Base-by-base conservation (phyloP, 2,797 vertebrate genomes). In the Peromyscus attwateri region DNA sequence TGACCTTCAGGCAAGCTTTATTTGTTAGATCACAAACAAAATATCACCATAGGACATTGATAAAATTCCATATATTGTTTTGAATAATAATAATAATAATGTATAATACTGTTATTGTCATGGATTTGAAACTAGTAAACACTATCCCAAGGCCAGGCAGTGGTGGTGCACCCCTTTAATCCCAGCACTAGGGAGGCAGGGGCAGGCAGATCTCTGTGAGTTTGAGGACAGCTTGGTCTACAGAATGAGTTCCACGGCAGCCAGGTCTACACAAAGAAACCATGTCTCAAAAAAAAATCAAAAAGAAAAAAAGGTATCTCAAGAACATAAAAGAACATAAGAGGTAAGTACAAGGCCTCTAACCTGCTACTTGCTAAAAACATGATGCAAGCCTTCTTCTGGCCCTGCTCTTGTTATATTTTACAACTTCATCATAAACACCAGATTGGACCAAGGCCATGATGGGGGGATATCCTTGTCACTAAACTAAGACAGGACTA, bases 1-100 rank as follows among this genome's bases (percentile, higher is more conserved):
- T 55, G 52, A 55, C 16, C 52, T 55, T 55, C 52, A 55, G 52
- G 52, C 52, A 55, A 55, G 52, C 52, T 55, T 55, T 55, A 55
- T 55, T 55, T 55, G 52, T 55, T 55, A 55, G 52, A 55, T 55
- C 52, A 55, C 52, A 55, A 55, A 55, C 52, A 55, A 55, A 55
- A 55, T 55, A 16, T 55, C 16, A 55, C 52, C 52, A 55, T 25
- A 70, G 25, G 93, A 40, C 37, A 75, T 7, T n/a, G 16, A 82
- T 70, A 92, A 89, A 94, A 55, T 57, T 60, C 8, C 37, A 95
- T 60, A 75, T 7, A 62, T 60, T 27, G 34, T 94, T 70, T 96
- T 70, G 37, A 70, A 64, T 46, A 94, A 82, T 52, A 82, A 64
- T 52, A 82, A 64, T 19, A 25, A 92, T 40, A 60, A 66, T 49